A percentile compares a stretch with the other conserved stretches of the same genome.
Evolutionary conservation across 2,797 vertebrate genomes (phyloP).

Genomic region (Gymnoscopelus braueri): DNA sequence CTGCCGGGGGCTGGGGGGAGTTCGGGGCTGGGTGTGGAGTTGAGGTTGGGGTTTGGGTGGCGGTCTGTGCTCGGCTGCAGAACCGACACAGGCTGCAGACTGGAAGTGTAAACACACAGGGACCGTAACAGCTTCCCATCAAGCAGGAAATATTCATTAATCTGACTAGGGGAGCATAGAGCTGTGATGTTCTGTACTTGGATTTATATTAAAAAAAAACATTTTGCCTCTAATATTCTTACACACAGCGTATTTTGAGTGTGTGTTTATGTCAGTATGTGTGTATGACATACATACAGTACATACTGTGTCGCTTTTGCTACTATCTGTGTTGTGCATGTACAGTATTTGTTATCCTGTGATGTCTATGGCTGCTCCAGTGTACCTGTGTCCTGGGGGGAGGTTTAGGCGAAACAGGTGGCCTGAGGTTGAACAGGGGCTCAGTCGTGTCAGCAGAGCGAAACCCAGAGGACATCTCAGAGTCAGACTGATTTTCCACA

Average conservation of each 20-base stretch:
- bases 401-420: slow-evolving; percentile 76
- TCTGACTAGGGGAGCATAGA: too few relatives aligned
- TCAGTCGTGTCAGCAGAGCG: slow-evolving; percentile 75
- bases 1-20: slow-evolving; percentile 68
- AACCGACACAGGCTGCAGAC: slow-evolving; percentile 82
- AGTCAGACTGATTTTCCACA: slow-evolving; percentile 63
- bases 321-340: slow-evolving; percentile 3
- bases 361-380: slow-evolving; percentile 5
- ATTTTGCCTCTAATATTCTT: slow-evolving; percentile 14
- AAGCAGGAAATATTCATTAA: slow-evolving; percentile 14
- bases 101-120: slow-evolving; percentile 87
- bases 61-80: slow-evolving; percentile 80
- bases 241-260: not conserved
- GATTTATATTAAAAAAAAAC: not conserved
- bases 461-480: slow-evolving; percentile 73
- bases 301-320: not conserved
- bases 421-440: slow-evolving; percentile 79
- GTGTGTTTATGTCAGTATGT: not conserved
- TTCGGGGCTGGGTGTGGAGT: slow-evolving; percentile 68
- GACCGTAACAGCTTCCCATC: slow-evolving; percentile 36
- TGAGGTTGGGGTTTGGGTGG: slow-evolving; percentile 61
- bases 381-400: slow-evolving; percentile 88
- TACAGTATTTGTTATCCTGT: not conserved
- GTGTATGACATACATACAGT: not conserved
- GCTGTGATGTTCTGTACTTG: slow-evolving; percentile 6